Base-by-base conservation (phyloP, 2,797 vertebrate species). In the Epinephelus awoara region DNA sequence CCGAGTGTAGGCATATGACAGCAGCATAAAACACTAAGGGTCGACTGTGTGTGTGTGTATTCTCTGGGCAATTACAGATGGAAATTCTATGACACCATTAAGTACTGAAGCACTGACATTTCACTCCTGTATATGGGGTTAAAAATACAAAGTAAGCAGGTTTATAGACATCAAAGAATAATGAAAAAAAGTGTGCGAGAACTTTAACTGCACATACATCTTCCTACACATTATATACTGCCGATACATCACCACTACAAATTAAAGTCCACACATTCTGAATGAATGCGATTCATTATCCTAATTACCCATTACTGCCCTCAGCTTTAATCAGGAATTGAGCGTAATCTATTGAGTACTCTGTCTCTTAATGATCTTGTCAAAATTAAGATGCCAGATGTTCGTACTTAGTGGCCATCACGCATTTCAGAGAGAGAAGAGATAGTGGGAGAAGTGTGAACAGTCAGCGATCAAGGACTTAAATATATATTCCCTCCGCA, bases 241-340 rank as follows among this genome's bases (percentile, higher is more conserved):
- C 42, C 64, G 38, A 83, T 82, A 67, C 38, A 90, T 87, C 75
- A 85, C 34, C 18, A 18, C 44, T 62, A 47, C 64, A 75, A 81
- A 83, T 86, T 72, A 81, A 86, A 61, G 76, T 57, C 66, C 64
- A 63, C 27, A 67, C 72, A 71, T 59, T 80, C 59, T 14, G 4
- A 83, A 82, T 88, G 72, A 80, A 79, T 75, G 69, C 63, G 64
- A 85, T 92, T 88, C 65, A 74, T 92, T 88, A 75, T 72, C 67
- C 77, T 91, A 92, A 93, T 94, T 85, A 88, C 84, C 85, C 84
- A 88, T 88, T 78, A 84, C 75, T 42, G 65, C 68, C 79, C 75
- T 69, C 79, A 55, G 89, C 88, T 90, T 92, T 91, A 93, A 94
- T 94, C 87, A 93, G 77, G 75, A 81, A 72, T 80, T 25, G 75